phyloP scores from a whole-genome alignment of 1,140 invertebrate genomes.

The Anoplolepis gracilipes region DNA sequence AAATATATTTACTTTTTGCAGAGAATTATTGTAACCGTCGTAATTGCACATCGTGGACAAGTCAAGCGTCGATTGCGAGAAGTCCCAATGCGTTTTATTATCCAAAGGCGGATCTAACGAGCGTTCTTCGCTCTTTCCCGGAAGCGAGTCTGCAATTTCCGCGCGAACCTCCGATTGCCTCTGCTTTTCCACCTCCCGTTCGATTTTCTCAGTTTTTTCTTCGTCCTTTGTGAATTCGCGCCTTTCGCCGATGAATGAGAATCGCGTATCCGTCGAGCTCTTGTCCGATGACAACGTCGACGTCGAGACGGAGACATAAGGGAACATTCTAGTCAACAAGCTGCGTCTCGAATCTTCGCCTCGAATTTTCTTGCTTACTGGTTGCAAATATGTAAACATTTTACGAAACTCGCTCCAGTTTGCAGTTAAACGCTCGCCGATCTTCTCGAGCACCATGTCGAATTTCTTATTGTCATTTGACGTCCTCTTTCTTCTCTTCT shows the following conservation, averaged over 20 bases:
- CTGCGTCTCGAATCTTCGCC: not conserved
- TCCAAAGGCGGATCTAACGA: not conserved
- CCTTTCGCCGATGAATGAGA: not conserved
- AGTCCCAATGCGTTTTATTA: not conserved
- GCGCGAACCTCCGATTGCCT: not conserved
- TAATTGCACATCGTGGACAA: conserved; percentile 27
- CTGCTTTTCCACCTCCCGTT: not conserved
- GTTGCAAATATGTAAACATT: conserved; percentile 19
- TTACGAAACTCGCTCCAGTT: conserved; percentile 51
- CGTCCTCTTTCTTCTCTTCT: not conserved
- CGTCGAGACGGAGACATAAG: not conserved
- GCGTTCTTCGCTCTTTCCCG: not conserved
- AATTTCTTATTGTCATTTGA: not conserved
- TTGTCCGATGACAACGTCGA: not conserved
- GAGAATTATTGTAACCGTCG: not conserved
- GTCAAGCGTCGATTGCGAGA: conserved; percentile 8
- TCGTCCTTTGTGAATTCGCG: not conserved
- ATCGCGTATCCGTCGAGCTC: not conserved
- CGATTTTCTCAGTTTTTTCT: not conserved
- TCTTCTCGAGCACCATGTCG: conserved; percentile 22
- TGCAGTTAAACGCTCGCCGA: not conserved
- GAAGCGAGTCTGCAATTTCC: not conserved
- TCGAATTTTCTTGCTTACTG: not conserved
- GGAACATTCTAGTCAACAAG: not conserved
- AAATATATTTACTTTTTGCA: conserved; percentile 64